Percentiles rank a stretch among this genome's conserved stretches.
Evolutionary conservation across 2,113 vertebrate genomes (phyloP).

Genomic region (Neomonachus schauinslandi): DNA sequence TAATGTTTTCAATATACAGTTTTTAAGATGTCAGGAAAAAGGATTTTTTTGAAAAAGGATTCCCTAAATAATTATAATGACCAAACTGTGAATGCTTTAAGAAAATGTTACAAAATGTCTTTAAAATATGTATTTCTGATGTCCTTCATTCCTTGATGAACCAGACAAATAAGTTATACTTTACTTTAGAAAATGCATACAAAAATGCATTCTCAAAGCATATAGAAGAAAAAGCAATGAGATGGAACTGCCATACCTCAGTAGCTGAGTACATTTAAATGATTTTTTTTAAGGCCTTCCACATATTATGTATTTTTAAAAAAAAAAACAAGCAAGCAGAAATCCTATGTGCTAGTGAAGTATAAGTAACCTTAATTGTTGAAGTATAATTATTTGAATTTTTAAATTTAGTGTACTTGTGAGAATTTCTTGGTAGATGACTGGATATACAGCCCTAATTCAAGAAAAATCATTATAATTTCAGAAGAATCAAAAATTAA

Average conservation of each 20-base stretch:
- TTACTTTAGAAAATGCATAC: not conserved
- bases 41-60: not conserved
- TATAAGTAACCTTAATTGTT: not conserved
- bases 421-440: not conserved
- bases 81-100: not conserved
- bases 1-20: not conserved
- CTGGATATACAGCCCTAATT: not conserved
- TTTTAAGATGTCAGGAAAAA: not conserved
- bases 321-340: not conserved
- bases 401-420: not conserved
- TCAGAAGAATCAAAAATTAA: slow-evolving; percentile 48
- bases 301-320: not conserved
- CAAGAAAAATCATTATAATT: not conserved
- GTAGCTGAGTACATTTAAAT: slow-evolving; percentile 2
- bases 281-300: not conserved
- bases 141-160: not conserved
- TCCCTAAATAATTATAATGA: not conserved
- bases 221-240: not conserved
- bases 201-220: not conserved
- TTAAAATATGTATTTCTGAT: not conserved
- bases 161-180: not conserved
- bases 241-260: not conserved
- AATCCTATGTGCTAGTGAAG: not conserved
- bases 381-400: not conserved
- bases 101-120: not conserved